These are phyloP conservation scores for Argopecten irradians DNA, from an alignment of 1,140 invertebrate species.

Conservation along the genomic window DNA sequence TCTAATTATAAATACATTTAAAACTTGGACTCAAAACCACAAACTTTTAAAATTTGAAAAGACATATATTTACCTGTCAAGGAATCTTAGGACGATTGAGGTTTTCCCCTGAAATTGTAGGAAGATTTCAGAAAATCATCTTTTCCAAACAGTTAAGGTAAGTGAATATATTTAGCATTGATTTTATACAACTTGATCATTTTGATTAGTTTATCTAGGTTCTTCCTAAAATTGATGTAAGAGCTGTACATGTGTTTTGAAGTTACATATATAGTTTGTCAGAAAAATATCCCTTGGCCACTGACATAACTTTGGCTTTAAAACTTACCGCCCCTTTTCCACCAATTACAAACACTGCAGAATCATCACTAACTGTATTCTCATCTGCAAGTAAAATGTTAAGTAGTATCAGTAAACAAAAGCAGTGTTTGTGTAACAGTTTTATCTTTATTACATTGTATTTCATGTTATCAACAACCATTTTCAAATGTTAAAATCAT, in stretches of 20 bases:
- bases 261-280: no score
- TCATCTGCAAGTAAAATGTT: constrained; percentile 59
- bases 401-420: no score
- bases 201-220: no score
- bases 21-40: constrained; percentile 15
- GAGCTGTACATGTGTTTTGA: no score
- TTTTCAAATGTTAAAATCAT: no score
- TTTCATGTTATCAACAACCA: no score
- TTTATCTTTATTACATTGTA: no score
- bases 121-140: background rate
- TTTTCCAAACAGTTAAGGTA: constrained; percentile 10
- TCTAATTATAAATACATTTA: background rate
- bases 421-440: no score
- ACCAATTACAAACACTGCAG: constrained; percentile 65
- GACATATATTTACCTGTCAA: constrained; percentile 82
- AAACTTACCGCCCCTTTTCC: constrained; percentile 68
- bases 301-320: no score
- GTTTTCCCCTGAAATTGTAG: constrained; percentile 81
- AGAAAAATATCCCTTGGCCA: no score
- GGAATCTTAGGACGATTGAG: constrained; percentile 86
- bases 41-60: background rate
- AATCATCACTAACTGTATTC: constrained; percentile 57
- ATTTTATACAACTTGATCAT: no score
- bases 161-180: background rate
- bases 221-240: no score